Evolutionary conservation across 2,797 vertebrate species (phyloP).

Genomic region (Myotis findleyi): DNA sequence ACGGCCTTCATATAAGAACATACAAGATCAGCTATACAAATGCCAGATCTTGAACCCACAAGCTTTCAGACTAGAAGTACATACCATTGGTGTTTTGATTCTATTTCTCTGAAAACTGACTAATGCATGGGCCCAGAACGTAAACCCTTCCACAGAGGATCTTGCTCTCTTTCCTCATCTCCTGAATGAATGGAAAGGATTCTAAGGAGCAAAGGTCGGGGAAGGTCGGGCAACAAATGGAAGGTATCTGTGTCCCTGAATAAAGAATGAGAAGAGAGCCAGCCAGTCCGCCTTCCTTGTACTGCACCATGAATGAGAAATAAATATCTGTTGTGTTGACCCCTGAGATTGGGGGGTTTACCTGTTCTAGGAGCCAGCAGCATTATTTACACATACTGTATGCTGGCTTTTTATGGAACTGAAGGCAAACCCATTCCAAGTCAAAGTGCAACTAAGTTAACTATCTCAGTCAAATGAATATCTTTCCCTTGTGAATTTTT

Average conservation of each 20-base stretch:
- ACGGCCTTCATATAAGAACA: neutral
- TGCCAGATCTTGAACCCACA: neutral
- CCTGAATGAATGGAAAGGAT: neutral
- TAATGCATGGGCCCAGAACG: neutral
- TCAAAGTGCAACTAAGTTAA: constrained; percentile 16
- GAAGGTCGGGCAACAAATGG: neutral
- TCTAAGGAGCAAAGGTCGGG: neutral
- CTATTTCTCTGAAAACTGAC: constrained; percentile 14
- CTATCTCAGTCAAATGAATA: neutral
- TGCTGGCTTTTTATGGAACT: neutral
- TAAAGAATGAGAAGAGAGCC: neutral
- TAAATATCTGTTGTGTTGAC: neutral
- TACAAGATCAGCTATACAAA: too few species aligned
- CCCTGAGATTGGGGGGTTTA: neutral
- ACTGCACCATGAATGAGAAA: neutral
- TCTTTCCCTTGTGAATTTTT: neutral
- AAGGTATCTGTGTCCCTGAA: neutral
- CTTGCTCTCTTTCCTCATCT: neutral
- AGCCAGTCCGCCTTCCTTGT: neutral
- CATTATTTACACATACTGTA: neutral
- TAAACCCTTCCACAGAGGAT: neutral
- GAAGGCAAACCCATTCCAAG: neutral
- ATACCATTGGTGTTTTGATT: neutral
- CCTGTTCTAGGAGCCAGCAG: neutral
- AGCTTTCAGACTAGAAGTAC: neutral